Conservation (phyloP, 2,797 vertebrate genomes). For the Synaphobranchus kaupii region DNA sequence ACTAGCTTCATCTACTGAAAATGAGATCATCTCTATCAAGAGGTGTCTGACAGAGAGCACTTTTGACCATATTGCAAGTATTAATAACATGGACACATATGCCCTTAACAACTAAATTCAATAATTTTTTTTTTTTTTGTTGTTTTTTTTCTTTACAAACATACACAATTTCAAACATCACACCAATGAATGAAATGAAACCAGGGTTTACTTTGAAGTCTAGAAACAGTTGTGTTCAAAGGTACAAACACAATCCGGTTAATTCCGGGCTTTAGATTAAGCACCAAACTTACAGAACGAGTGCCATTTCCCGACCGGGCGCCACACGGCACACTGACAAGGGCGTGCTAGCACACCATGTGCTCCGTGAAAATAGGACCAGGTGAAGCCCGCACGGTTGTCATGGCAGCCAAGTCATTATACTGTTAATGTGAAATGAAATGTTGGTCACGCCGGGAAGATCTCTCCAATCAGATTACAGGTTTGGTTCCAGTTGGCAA, state of each 20-base stretch:
- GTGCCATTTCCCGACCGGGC: background rate
- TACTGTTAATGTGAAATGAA: constrained; percentile 7
- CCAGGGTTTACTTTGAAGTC: background rate
- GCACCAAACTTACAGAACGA: background rate
- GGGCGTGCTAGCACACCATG: background rate
- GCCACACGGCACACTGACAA: too few relatives aligned
- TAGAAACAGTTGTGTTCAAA: background rate
- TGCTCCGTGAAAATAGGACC: background rate
- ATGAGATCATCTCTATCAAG: too few relatives aligned
- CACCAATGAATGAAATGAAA: background rate
- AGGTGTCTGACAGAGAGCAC: too few relatives aligned
- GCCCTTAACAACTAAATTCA: too few relatives aligned
- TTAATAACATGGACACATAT: too few relatives aligned
- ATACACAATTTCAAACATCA: background rate
- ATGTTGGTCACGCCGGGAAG: constrained; percentile 8
- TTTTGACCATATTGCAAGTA: too few relatives aligned
- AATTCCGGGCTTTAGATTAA: background rate
- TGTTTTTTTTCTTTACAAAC: too few relatives aligned
- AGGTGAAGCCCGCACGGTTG: background rate
- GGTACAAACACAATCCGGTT: background rate
- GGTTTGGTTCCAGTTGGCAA: background rate
- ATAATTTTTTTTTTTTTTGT: too few relatives aligned
- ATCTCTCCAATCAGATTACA: background rate
- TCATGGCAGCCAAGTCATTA: constrained; percentile 3
- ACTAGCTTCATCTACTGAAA: too few relatives aligned